phyloP scores from a whole-genome alignment of 2,888 invertebrate genomes.

The Didymodactylos carnosus region DNA sequence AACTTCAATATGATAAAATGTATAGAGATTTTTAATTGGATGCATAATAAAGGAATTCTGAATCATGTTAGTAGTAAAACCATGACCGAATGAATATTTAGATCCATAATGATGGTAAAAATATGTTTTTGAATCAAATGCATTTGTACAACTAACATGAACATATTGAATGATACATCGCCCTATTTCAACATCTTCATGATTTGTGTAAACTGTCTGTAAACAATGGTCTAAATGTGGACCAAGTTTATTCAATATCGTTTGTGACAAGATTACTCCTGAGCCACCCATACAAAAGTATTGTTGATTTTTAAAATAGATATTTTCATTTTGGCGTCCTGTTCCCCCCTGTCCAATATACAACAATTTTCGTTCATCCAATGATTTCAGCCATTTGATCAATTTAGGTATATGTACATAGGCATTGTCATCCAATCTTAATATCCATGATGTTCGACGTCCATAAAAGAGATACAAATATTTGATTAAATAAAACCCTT shows the following conservation, averaged over 20 bases:
- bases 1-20: neutral
- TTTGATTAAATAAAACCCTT: neutral
- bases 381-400: neutral
- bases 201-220: neutral
- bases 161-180: neutral
- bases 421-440: neutral
- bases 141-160: neutral
- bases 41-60: neutral
- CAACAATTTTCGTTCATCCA: neutral
- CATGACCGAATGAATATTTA: neutral
- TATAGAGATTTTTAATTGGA: neutral
- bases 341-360: neutral
- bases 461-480: neutral
- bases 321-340: neutral
- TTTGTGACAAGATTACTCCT: neutral
- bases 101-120: neutral
- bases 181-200: neutral
- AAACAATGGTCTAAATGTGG: neutral
- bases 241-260: neutral
- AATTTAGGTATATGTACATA: neutral
- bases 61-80: neutral
- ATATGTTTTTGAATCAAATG: neutral
- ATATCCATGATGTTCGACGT: neutral
- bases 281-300: neutral
- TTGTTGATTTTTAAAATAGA: neutral